Percentiles rank a stretch among this genome's conserved stretches.
phyloP scores from a whole-genome alignment of 2,888 invertebrate genomes.

The Palloptera scutellata region DNA sequence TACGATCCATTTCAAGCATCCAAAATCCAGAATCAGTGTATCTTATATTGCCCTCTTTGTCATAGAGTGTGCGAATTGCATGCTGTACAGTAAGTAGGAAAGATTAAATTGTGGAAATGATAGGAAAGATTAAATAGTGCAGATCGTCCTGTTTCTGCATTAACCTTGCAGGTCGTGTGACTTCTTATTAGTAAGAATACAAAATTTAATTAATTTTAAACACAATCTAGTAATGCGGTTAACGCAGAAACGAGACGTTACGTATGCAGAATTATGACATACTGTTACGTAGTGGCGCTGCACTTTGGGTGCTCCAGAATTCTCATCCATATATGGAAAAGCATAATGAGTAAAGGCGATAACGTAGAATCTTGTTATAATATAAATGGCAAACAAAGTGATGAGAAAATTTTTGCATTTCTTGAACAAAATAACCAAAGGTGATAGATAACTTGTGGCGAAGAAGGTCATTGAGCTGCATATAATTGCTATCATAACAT shows the following conservation, averaged over 20 bases:
- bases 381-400: conserved; percentile 46
- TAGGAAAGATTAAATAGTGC: no score
- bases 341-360: conserved; percentile 64
- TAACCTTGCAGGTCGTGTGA: no score
- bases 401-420: conserved; percentile 48
- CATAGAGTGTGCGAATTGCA: conserved; percentile 51
- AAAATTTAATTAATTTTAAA: no score
- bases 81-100: conserved; percentile 43
- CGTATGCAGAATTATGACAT: conserved; percentile 35
- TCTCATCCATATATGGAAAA: conserved; percentile 67
- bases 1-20: conserved; percentile 54
- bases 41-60: conserved; percentile 50
- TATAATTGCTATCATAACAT: conserved; percentile 63
- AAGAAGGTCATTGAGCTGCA: conserved; percentile 60
- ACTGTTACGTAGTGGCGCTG: conserved; percentile 67
- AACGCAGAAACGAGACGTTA: no score
- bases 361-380: conserved; percentile 52
- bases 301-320: conserved; percentile 55
- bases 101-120: not conserved
- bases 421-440: conserved; percentile 52
- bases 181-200: no score
- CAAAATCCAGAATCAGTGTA: conserved; percentile 56
- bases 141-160: no score
- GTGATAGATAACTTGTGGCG: conserved; percentile 59
- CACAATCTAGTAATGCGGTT: no score